These are phyloP conservation scores for Tromatobia lineatoria DNA, from an alignment of 2,888 invertebrate genomes.

Conservation along the genomic window DNA sequence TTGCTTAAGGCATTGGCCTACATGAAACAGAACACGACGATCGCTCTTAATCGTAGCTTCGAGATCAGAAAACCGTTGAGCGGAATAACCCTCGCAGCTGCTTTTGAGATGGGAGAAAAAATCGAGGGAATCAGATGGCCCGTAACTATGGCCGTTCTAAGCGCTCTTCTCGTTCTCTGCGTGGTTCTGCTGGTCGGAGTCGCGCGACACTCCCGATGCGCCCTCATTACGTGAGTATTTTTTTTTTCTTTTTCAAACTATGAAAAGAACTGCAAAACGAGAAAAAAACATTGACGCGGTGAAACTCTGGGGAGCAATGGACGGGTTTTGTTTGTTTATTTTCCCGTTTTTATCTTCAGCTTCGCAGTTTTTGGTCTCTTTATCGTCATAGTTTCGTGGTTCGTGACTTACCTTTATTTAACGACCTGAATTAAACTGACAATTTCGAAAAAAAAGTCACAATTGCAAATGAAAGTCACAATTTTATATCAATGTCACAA, in stretches of 20 bases:
- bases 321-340: too few species aligned
- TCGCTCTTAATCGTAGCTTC: slow-evolving; percentile 91
- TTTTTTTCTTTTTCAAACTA: background rate
- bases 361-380: too few species aligned
- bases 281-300: background rate
- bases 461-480: too few species aligned
- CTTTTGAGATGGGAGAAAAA: slow-evolving; percentile 89
- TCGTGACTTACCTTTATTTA: too few species aligned
- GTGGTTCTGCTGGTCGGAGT: slow-evolving; percentile 96
- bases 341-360: too few species aligned
- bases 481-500: too few species aligned
- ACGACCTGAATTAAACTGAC: too few species aligned
- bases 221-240: slow-evolving; percentile 90
- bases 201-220: slow-evolving; percentile 94
- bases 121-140: slow-evolving; percentile 94
- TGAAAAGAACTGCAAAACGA: background rate
- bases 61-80: slow-evolving; percentile 91
- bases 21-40: slow-evolving; percentile 91
- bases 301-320: background rate
- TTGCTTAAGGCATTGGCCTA: slow-evolving; percentile 90
- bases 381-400: too few species aligned
- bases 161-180: slow-evolving; percentile 94
- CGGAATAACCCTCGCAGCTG: slow-evolving; percentile 90
- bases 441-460: too few species aligned
- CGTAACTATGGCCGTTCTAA: slow-evolving; percentile 95